Conservation (phyloP, 2,113 vertebrate genomes). For the Pelusios castaneus region DNA sequence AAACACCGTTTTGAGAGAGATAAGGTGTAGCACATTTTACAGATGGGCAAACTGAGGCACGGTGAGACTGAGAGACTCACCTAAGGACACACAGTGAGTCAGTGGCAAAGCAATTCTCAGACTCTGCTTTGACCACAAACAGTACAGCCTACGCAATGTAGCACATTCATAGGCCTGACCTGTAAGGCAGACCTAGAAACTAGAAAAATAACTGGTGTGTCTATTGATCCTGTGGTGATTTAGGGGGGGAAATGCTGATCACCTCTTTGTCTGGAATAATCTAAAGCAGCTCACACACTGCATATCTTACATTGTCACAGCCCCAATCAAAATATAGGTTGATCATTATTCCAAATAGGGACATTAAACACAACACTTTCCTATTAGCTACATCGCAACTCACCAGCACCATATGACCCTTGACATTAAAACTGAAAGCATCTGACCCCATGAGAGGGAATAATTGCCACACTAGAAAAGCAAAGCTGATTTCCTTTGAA, state of each 20-base stretch:
- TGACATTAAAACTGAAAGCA: background rate
- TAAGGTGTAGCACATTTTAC: background rate
- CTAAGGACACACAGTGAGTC: background rate
- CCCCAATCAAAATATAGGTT: background rate
- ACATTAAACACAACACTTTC: background rate
- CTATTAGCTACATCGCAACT: background rate
- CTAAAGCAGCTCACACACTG: background rate
- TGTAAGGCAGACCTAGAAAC: background rate
- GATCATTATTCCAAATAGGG: background rate
- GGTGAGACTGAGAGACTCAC: background rate
- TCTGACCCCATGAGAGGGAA: background rate
- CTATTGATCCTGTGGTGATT: background rate
- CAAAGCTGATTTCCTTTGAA: slow-evolving; percentile 12
- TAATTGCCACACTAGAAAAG: background rate
- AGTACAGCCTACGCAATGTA: background rate
- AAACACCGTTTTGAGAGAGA: background rate
- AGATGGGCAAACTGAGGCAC: background rate
- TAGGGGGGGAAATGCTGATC: background rate
- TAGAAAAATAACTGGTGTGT: background rate
- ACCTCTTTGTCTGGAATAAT: background rate
- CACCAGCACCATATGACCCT: background rate
- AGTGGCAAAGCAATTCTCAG: background rate
- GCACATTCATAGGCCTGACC: background rate
- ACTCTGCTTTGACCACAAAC: background rate
- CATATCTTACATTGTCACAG: background rate